These are phyloP conservation scores for Drosophila testacea DNA, from an alignment of 2,888 invertebrate species.

Conservation along the genomic window DNA sequence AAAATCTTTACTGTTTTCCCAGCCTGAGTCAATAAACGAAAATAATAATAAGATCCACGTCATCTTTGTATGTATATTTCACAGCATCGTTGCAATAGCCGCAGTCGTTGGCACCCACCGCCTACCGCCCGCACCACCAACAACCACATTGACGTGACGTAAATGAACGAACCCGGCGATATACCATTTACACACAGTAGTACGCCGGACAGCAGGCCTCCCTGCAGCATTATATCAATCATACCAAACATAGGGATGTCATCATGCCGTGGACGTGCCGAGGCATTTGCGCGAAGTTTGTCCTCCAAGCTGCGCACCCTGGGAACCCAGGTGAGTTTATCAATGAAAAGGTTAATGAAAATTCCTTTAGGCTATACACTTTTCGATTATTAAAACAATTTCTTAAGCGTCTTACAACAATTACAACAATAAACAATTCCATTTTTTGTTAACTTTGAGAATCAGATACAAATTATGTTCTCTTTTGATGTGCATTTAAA, in stretches of 20 bases:
- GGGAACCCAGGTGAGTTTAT: conserved; percentile 86
- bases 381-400: neutral
- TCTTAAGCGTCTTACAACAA: too few relatives aligned
- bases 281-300: conserved; percentile 92
- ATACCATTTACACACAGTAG: conserved; percentile 82
- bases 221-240: conserved; percentile 89
- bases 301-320: conserved; percentile 91
- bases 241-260: conserved; percentile 89
- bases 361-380: too few relatives aligned
- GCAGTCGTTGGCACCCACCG: conserved; percentile 42
- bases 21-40: conserved; percentile 39
- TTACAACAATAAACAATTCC: too few relatives aligned
- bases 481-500: too few relatives aligned
- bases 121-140: conserved; percentile 31
- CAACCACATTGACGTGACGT: conserved; percentile 68
- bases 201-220: conserved; percentile 86
- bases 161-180: conserved; percentile 85
- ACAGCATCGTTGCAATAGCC: conserved; percentile 64
- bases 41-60: conserved; percentile 34
- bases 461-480: too few relatives aligned
- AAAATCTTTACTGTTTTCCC: conserved; percentile 27
- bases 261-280: conserved; percentile 92
- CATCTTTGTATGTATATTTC: conserved; percentile 43
- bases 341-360: neutral
- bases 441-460: too few relatives aligned